These are phyloP conservation scores for Pararge aegeria DNA, from an alignment of 1,140 invertebrate species.

Conservation along the genomic window DNA sequence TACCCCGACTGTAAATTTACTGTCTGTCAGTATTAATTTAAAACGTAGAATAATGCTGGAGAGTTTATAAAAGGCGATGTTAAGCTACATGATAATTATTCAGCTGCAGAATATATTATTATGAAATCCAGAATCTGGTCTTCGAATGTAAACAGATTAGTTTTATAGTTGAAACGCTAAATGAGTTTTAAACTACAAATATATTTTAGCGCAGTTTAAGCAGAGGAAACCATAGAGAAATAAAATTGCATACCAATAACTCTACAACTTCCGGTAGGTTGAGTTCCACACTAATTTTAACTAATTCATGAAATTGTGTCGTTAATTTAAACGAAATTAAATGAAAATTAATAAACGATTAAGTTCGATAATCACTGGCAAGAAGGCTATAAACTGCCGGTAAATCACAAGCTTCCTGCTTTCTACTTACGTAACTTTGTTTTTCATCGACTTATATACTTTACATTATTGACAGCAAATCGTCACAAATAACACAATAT, in stretches of 20 bases:
- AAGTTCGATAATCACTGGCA: conserved; percentile 16
- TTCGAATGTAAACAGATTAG: no score
- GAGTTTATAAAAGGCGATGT: conserved; percentile 16
- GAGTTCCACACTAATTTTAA: neutral
- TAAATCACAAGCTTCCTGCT: conserved; percentile 56
- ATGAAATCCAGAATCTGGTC: no score
- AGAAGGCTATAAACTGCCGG: conserved; percentile 50
- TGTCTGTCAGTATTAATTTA: conserved; percentile 23
- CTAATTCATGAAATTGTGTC: neutral
- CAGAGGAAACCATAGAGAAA: no score
- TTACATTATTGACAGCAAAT: conserved; percentile 44
- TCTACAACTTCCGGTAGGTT: neutral
- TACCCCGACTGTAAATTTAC: conserved; percentile 28
- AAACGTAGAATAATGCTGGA: conserved; percentile 14
- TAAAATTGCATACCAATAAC: no score
- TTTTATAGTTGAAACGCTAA: no score
- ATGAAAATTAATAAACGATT: conserved; percentile 2
- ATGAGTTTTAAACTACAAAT: no score
- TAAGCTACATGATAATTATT: conserved; percentile 19
- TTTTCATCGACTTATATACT: conserved; percentile 40
- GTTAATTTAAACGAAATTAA: conserved; percentile 3
- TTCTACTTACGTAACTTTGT: conserved; percentile 61
- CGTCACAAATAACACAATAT: no score
- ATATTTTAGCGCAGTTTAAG: no score
- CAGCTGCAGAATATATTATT: no score